Evolutionary conservation across 2,888 invertebrate species (phyloP).

Genomic region (Drymonia ruficornis): DNA sequence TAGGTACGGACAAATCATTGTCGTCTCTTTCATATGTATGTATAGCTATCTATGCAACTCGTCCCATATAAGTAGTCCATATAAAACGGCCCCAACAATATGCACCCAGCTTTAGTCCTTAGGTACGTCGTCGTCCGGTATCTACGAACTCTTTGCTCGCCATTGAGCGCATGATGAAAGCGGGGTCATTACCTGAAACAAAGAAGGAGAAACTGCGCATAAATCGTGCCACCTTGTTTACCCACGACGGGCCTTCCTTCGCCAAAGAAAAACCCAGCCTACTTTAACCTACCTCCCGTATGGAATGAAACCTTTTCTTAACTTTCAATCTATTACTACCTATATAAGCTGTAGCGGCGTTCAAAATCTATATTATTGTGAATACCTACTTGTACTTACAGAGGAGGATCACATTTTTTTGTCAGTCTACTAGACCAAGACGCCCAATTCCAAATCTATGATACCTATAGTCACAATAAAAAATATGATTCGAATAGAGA

Average conservation of each 20-base stretch:
- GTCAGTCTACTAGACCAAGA: too few species aligned
- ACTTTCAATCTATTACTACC: slow-evolving; percentile 48
- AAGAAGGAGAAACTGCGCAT: slow-evolving; percentile 80
- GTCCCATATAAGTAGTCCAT: neutral
- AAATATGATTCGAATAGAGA: too few species aligned
- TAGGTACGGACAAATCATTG: too few species aligned
- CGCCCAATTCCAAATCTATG: too few species aligned
- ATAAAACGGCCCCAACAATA: neutral
- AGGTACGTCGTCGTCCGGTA: slow-evolving; percentile 48
- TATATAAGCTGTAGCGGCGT: neutral
- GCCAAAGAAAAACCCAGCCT: slow-evolving; percentile 79
- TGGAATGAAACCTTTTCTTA: slow-evolving; percentile 65
- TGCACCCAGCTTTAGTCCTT: slow-evolving; percentile 3
- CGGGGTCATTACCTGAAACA: slow-evolving; percentile 83
- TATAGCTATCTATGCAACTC: too few species aligned
- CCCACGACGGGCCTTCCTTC: slow-evolving; percentile 71
- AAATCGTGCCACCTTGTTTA: slow-evolving; percentile 80
- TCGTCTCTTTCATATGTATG: too few species aligned
- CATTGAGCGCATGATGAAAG: slow-evolving; percentile 81
- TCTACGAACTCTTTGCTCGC: slow-evolving; percentile 69
- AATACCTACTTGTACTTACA: too few species aligned
- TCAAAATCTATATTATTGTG: too few species aligned
- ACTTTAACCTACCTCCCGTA: slow-evolving; percentile 57
- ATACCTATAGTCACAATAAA: too few species aligned
- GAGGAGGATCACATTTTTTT: too few species aligned